phyloP scores from a whole-genome alignment of 2,113 vertebrate genomes.

The Fulica atra region DNA sequence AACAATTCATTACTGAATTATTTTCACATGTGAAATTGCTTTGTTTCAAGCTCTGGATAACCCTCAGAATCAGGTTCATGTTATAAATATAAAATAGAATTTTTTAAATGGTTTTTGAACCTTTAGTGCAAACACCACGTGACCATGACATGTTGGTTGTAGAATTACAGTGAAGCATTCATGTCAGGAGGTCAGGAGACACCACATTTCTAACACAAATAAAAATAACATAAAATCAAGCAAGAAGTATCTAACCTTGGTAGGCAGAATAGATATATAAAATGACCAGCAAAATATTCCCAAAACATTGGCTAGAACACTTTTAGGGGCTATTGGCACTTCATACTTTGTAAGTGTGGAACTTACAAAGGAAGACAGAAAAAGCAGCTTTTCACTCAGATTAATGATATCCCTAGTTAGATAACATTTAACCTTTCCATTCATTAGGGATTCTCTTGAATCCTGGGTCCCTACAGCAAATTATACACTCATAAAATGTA shows the following conservation, averaged over 20 bases:
- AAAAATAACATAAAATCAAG: not conserved
- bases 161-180: not conserved
- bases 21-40: not conserved
- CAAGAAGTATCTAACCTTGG: not conserved
- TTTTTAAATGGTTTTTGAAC: not conserved
- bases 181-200: not conserved
- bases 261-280: not conserved
- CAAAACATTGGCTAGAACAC: not conserved
- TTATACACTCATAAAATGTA: not conserved
- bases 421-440: not conserved
- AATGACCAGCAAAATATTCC: not conserved
- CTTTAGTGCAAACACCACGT: not conserved
- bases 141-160: not conserved
- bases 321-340: not conserved
- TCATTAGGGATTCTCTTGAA: not conserved
- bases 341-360: too few relatives aligned
- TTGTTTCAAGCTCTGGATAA: not conserved
- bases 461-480: not conserved
- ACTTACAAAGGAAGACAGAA: not conserved
- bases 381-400: not conserved
- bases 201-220: not conserved
- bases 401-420: not conserved
- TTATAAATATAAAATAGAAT: not conserved
- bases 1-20: not conserved
- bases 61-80: not conserved